phyloP scores from a whole-genome alignment of 2,888 invertebrate species.

The Rotaria macrura region DNA sequence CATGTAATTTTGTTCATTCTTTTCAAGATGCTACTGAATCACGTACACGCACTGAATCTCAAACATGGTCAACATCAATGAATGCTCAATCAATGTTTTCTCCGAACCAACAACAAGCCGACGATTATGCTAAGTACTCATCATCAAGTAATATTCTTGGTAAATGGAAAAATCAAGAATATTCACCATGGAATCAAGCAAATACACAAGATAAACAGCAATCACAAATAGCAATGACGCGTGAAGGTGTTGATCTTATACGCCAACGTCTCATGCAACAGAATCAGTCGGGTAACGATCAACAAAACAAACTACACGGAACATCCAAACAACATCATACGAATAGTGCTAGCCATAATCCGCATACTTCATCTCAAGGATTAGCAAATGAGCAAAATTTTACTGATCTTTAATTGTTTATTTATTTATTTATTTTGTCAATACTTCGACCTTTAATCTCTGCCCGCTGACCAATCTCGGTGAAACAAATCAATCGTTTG shows the following conservation, averaged over 20 bases:
- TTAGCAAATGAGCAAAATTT: background rate
- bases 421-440: background rate
- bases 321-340: background rate
- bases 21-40: background rate
- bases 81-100: background rate
- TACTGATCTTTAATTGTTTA: background rate
- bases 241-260: background rate
- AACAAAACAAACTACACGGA: background rate
- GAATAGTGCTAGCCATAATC: background rate
- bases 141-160: background rate
- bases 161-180: conserved; percentile 21
- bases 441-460: background rate
- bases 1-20: too few species aligned
- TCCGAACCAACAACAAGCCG: background rate
- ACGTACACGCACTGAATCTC: background rate
- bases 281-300: background rate
- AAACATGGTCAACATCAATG: background rate
- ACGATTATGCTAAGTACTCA: background rate
- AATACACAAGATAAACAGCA: too few species aligned
- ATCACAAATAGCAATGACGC: background rate
- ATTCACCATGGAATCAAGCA: background rate
- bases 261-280: background rate
- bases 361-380: background rate
- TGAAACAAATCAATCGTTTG: background rate
- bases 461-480: background rate